These are phyloP conservation scores for Junco hyemalis DNA, from an alignment of 2,113 vertebrate species.

Conservation along the genomic window DNA sequence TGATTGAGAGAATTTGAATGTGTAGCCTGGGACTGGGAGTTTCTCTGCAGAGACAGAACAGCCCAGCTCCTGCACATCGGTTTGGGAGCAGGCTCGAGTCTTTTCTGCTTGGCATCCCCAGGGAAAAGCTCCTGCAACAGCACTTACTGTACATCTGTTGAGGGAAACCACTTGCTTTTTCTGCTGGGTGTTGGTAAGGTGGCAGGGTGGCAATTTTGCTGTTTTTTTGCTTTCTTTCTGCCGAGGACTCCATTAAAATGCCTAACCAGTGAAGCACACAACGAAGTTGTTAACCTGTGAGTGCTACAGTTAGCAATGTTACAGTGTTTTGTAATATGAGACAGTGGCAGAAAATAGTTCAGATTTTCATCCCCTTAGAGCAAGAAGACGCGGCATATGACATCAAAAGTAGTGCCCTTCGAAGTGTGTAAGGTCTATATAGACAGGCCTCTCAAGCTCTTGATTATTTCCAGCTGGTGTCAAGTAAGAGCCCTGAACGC, in stretches of 20 bases:
- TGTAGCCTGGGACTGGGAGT: background rate
- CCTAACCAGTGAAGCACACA: background rate
- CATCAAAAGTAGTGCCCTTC: background rate
- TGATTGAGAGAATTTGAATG: background rate
- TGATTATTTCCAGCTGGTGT: constrained; percentile 44
- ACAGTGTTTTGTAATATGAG: background rate
- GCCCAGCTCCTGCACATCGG: background rate
- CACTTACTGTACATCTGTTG: background rate
- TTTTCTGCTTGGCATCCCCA: background rate
- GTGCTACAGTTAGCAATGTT: background rate
- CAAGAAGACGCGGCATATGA: background rate
- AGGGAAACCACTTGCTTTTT: background rate
- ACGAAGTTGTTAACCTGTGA: background rate
- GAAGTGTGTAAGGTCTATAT: background rate
- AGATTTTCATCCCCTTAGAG: background rate
- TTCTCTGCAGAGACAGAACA: background rate
- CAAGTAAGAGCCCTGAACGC: background rate
- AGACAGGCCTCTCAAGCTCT: constrained; percentile 11
- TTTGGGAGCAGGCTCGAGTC: background rate
- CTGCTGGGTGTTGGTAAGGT: background rate
- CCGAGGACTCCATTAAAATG: background rate
- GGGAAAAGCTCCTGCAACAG: background rate
- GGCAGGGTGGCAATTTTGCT: background rate
- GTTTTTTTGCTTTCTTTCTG: background rate
- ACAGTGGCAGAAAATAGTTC: constrained; percentile 7